Evolutionary conservation across 2,888 invertebrate species (phyloP), one percentile per base, ranked within the genome.

Genomic region (Phengaris arion): DNA sequence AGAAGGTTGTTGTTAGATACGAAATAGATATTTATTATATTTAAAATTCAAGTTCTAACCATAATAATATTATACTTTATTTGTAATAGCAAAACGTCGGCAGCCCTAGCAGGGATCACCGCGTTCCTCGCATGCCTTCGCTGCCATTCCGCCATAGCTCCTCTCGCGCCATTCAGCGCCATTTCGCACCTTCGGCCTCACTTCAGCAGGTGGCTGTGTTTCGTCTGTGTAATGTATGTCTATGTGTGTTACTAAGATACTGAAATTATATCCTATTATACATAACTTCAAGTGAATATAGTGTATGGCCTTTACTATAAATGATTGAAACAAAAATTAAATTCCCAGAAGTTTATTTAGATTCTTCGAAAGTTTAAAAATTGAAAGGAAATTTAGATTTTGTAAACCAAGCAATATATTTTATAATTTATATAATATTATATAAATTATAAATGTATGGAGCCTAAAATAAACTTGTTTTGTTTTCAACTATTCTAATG

Each of bases 91-190:
- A 54, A 13, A n/a, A 35, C 13, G n/a, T 73, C 80, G 80, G 52
- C 83, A 87, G 74, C 90, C 91, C 90, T 90, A 79, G 52, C 10
- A 22, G 35, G 75, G 75, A 78, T 74, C 74, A 78, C 77, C 79
- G 82, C 81, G 83, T 79, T 80, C 78, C 80, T 81, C 85, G 87
- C 90, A 85, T 89, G 88, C 90, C 89, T 86, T 84, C 83, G 82
- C 83, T 84, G 83, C 85, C 85, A 84, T 84, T 79, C 83, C 84
- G 79, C 83, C 83, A 85, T 84, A 83, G 82, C 79, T 78, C 78
- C 78, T 79, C 77, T 79, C 81, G 80, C 81, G 78, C 81, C 81
- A 80, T 82, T 81, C 81, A 79, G 77, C 82, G 80, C 81, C 80
- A 82, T 81, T 81, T 80, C 81, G 78, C 81, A 80, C 81, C 81